phyloP scores from a whole-genome alignment of 1,140 invertebrate species.

The Drosophila tsacasi region DNA sequence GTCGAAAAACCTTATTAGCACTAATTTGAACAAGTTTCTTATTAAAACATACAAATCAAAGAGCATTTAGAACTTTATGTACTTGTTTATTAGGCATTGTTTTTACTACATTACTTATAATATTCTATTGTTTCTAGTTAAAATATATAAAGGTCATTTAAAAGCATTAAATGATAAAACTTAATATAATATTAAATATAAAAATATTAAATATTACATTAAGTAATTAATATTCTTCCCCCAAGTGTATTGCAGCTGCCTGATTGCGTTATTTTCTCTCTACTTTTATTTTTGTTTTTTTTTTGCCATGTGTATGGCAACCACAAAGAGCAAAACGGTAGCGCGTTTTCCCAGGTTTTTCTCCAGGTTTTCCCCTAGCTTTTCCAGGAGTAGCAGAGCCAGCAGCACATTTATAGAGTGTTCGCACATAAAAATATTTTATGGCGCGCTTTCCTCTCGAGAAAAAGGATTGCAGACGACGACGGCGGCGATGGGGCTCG shows the following conservation, averaged over 20 bases:
- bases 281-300: background rate
- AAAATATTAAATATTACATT: background rate
- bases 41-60: too few relatives aligned
- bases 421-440: constrained; percentile 85
- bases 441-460: constrained; percentile 73
- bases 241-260: constrained; percentile 14
- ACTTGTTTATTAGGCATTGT: too few relatives aligned
- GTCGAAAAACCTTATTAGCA: too few relatives aligned
- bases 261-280: background rate
- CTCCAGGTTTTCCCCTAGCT: constrained; percentile 12
- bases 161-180: background rate
- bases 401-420: constrained; percentile 78
- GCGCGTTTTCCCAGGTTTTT: constrained; percentile 20
- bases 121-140: too few relatives aligned
- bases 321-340: constrained; percentile 50
- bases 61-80: too few relatives aligned
- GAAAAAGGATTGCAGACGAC: constrained; percentile 80
- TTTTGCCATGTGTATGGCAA: constrained; percentile 26
- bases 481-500: constrained; percentile 37
- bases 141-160: too few relatives aligned
- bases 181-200: background rate
- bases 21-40: too few relatives aligned
- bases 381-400: constrained; percentile 11
- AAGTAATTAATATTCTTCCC: background rate
- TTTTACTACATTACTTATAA: too few relatives aligned